Base-by-base conservation (phyloP, 1,140 invertebrate genomes). In the Saccostrea cuccullata region DNA sequence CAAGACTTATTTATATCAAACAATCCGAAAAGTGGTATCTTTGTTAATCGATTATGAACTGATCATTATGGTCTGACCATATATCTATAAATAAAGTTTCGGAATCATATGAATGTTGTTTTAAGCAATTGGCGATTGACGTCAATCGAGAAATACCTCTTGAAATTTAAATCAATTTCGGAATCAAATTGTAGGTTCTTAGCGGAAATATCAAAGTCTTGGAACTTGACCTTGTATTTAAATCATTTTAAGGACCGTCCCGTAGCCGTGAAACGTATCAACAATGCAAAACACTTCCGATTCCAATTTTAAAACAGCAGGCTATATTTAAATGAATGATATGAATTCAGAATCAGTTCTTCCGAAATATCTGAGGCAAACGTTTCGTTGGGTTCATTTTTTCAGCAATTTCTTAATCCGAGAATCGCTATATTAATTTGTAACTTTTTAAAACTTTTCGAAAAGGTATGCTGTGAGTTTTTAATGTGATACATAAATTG, bases 221-320 rank as follows among this genome's bases (percentile, higher is more conserved):
- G 70, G 70, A 77, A 77, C 70, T 77, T 30, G 70, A 77, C 70
- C 70, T 77, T 77, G 26, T 77, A 77, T 77, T 77, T 77, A 77
- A 77, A 77, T 77, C 70, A 77, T 77, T 77, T 30, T 15, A 30
- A 77, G 70, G 70, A 77, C 70, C 70, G 70, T 77, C 70, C 70
- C 70, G 70, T 77, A 77, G 11, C 70, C 70, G 70, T 77, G 70
- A 77, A 15, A 77, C 70, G 30, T 15, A 30, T 17, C 70, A 77
- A 77, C 70, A 77, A 26, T 15, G 15, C 23, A 77, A 30, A 77
- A 77, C 70, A 77, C 70, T 77, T 77, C 70, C 70, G 70, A 77
- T 77, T 77, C 70, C 30, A 36, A 77, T 30, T 77, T 77, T 77
- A 77, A 77, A 77, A 15, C 26, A 77, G 30, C 70, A 77, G 70